Conservation (phyloP, 2,888 invertebrate genomes). For the Platynereis dumerilii region DNA sequence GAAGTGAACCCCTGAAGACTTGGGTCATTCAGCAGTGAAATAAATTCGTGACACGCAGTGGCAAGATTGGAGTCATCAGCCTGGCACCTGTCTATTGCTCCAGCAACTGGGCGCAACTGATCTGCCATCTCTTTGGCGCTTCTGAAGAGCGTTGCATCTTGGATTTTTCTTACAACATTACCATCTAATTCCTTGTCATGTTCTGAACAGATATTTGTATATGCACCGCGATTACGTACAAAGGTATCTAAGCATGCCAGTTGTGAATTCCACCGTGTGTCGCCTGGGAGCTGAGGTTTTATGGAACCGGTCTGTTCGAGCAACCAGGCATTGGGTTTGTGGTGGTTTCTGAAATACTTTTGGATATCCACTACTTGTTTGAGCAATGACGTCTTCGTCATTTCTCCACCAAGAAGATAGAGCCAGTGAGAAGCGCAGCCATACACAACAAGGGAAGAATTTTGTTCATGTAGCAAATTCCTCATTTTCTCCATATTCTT, state of each 20-base stretch:
- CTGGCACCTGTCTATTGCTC: constrained; percentile 1
- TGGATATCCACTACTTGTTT: constrained; percentile 5
- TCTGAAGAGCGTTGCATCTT: no score
- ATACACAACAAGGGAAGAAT: background rate
- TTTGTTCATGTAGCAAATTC: background rate
- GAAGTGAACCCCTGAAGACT: no score
- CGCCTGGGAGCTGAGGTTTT: constrained; percentile 3
- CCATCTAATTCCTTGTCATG: no score
- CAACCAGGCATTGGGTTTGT: background rate
- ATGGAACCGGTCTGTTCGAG: no score
- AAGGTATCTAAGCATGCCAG: no score
- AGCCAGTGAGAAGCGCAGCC: constrained; percentile 8
- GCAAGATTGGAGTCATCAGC: constrained; percentile 8
- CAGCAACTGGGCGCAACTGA: background rate
- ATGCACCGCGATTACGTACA: no score
- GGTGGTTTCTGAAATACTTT: constrained; percentile 11
- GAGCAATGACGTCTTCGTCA: background rate
- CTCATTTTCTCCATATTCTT: constrained; percentile 3
- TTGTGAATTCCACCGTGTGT: no score
- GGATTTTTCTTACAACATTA: no score
- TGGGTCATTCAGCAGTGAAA: background rate
- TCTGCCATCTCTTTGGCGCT: background rate
- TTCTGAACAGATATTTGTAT: no score
- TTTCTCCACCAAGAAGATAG: constrained; percentile 6
- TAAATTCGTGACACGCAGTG: background rate